These are phyloP conservation scores for Enchytraeus crypticus DNA, from an alignment of 2,888 invertebrate genomes.

Conservation along the genomic window DNA sequence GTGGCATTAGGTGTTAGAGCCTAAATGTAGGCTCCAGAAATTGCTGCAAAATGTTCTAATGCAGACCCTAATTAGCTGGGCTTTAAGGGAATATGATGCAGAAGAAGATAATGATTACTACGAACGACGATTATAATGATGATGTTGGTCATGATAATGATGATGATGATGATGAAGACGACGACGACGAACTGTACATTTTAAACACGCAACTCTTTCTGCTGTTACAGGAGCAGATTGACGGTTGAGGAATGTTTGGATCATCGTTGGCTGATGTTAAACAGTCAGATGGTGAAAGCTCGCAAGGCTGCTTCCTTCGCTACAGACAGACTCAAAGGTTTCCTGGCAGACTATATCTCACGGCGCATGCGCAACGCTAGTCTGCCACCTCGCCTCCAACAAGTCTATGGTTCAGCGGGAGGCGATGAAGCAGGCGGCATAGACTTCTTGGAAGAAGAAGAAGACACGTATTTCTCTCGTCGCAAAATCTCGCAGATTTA, in stretches of 20 bases:
- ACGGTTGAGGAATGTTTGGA: constrained; percentile 87
- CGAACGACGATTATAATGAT: too few species aligned
- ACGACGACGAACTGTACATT: too few species aligned
- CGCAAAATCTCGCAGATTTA: constrained; percentile 2
- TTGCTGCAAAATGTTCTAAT: too few species aligned
- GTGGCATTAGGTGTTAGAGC: too few species aligned
- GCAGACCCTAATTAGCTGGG: too few species aligned
- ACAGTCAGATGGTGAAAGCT: constrained; percentile 85
- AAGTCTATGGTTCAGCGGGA: not conserved
- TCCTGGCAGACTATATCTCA: constrained; percentile 67
- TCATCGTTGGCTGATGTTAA: constrained; percentile 86
- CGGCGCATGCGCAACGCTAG: not conserved
- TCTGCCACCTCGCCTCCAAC: not conserved
- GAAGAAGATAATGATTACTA: too few species aligned
- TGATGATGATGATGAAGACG: too few species aligned
- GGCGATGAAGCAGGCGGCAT: too few species aligned
- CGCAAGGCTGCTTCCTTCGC: constrained; percentile 78
- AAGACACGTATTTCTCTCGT: constrained; percentile 8
- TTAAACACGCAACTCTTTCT: not conserved
- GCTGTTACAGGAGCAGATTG: constrained; percentile 69
- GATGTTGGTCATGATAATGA: too few species aligned
- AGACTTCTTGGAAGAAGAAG: too few species aligned
- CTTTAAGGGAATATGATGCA: too few species aligned
- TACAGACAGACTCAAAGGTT: constrained; percentile 53
- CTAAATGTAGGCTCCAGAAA: too few species aligned